phyloP scores from a whole-genome alignment of 2,797 vertebrate species.

The Anguilla megastoma region DNA sequence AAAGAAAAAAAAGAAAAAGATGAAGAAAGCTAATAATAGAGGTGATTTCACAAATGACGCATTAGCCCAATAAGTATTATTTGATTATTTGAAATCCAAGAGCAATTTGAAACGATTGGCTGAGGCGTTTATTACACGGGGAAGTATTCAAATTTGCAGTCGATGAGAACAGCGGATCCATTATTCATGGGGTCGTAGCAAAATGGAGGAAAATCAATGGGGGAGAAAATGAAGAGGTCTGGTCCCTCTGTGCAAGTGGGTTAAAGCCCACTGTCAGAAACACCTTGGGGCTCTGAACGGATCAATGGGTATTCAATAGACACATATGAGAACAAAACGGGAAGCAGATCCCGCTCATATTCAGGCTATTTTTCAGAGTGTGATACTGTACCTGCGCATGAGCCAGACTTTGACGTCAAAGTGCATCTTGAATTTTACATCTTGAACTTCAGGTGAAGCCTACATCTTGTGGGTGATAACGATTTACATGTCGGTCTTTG shows the following conservation, averaged over 20 bases:
- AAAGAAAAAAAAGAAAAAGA: background rate
- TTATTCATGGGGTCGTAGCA: constrained; percentile 25
- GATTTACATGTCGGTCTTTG: background rate
- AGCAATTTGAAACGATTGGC: background rate
- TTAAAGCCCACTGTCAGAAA: constrained; percentile 2
- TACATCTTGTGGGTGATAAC: background rate
- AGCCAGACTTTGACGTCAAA: background rate
- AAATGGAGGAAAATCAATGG: constrained; percentile 24
- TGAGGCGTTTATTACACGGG: background rate
- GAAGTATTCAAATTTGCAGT: constrained; percentile 16
- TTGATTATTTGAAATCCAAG: constrained; percentile 4
- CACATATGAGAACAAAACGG: background rate
- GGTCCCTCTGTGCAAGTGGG: background rate
- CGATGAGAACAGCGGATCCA: constrained; percentile 14
- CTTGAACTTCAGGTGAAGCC: background rate
- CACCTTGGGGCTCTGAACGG: background rate
- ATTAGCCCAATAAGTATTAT: background rate
- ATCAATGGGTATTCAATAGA: constrained; percentile 10
- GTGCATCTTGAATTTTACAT: background rate
- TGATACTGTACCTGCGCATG: background rate
- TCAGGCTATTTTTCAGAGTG: background rate
- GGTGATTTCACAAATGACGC: background rate
- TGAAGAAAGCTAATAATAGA: background rate
- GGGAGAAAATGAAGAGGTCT: constrained; percentile 26
- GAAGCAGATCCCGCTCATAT: background rate